Base-by-base conservation (phyloP, 2,113 vertebrate genomes). In the Caranx melampygus region DNA sequence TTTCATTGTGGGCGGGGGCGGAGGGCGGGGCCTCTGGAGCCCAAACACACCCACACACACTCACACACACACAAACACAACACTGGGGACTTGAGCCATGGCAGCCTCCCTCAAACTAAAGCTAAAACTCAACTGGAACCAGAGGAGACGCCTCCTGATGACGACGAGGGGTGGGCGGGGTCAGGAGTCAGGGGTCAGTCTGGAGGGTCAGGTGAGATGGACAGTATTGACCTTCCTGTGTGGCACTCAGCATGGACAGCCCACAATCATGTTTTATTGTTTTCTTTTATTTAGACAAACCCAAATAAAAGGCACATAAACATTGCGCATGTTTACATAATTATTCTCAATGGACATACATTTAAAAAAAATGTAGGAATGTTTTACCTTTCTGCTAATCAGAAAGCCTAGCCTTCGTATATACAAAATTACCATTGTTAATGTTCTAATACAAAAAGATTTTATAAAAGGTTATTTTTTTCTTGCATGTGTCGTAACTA, bases 381-480 rank as follows among this genome's bases (percentile, higher is more conserved):
- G 97, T 98, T 97, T 93, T 96, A 95, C 95, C 96, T 97, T 97
- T 97, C 97, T 97, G 97, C 97, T 97, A 97, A 95, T 96, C 97
- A 98, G 97, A 98, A 98, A 97, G 96, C 93, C 97, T 97, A 98
- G 94, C 95, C 95, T 97, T 97, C 93, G 94, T 98, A 97, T 98
- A 96, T 98, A 98, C 96, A 98, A 98, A 99, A 95, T 97, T 97
- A 97, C 96, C 97, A 96, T 96, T 97, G 97, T 98, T 99, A 97
- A 98, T 97, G 96, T 97, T 97, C 97, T 98, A 97, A 97, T 98
- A 98, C 96, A 98, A 99, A 95, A 99, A 95, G 96, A 96, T 97
- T 97, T n/a, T 97, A 98, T 97, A 99, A 98, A 99, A 98, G 87
- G 87, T 97, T 96, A 97, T 96, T 94, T 96, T 94, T 95, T 91